phyloP scores from a whole-genome alignment of 2,113 vertebrate genomes.

The Etheostoma cragini region DNA sequence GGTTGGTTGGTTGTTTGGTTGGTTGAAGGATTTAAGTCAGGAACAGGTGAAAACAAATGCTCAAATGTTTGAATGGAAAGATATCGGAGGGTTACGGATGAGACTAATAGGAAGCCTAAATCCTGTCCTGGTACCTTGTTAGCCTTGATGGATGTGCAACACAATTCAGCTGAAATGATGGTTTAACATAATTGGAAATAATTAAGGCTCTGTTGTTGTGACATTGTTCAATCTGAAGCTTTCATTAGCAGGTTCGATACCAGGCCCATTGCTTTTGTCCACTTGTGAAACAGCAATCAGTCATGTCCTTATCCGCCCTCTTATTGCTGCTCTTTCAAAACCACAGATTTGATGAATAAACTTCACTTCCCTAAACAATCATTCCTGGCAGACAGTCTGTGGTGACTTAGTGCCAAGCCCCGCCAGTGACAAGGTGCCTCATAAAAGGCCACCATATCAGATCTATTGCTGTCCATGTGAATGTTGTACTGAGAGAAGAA shows the following conservation, averaged over 20 bases:
- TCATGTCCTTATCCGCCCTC: conserved; percentile 26
- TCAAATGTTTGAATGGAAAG: neutral
- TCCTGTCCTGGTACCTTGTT: conserved; percentile 54
- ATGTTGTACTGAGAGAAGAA: conserved; percentile 43
- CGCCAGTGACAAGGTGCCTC: conserved; percentile 56
- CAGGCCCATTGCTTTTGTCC: conserved; percentile 46
- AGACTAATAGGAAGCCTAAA: conserved; percentile 37
- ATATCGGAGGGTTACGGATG: neutral
- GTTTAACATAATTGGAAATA: conserved; percentile 69
- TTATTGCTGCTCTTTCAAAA: conserved; percentile 44
- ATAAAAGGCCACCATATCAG: conserved; percentile 71
- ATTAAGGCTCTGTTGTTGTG: conserved; percentile 60
- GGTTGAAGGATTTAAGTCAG: neutral
- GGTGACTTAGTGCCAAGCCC: conserved; percentile 48
- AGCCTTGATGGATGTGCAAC: conserved; percentile 61
- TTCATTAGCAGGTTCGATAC: conserved; percentile 61
- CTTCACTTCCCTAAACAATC: conserved; percentile 54
- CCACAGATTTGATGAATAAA: conserved; percentile 51
- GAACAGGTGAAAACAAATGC: neutral
- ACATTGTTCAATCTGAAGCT: conserved; percentile 44
- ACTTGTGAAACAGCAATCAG: conserved; percentile 43
- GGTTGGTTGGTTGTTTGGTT: neutral
- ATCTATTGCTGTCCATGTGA: conserved; percentile 44
- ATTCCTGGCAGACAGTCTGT: conserved; percentile 13
- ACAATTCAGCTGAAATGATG: conserved; percentile 65